Evolutionary conservation across 53 echinoderm and acorn worm genomes (phyloP), one percentile per base, ranked within the genome.

Genomic region (Holothuria leucospilota): DNA sequence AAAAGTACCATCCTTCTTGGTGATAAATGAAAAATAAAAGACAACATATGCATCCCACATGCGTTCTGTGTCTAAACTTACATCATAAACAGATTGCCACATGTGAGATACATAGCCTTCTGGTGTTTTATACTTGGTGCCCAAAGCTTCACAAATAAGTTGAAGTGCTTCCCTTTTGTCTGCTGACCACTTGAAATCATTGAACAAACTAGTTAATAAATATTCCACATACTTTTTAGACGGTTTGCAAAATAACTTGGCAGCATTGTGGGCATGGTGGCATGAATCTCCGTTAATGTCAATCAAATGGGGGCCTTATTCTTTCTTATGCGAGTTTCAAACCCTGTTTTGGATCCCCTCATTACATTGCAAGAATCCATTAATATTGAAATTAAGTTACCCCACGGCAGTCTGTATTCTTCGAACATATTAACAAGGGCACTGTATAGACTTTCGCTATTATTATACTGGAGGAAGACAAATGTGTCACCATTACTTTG

Each of bases 311-410:
- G 85, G 52, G 90, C 85, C 28, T 90, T 85, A 38, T 77, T 65
- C 20, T 53, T 13, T 38, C 85, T 42, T 0, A 90, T 90, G 4
- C 68, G 34, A 25, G 90, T 90, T 70, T 86, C 86, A 11, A 90
- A 41, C 1, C 90, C 90, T 14, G 20, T 62, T 40, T 90, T 90
- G 4, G 77, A 77, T 1, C 90, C 90, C 20, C 90, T 41, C 90
- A 90, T 90, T 4, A 90, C 90, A 85, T 85, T 85, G 15, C 85
- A 90, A 2, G 69, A 56, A 68, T 90, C 86, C 90, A 90, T 90
- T 23, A 90, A 51, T 20, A 85, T 85, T 29, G 85, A 85, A 10
- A 90, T 27, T 42, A 84, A 34, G 42, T 90, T 85, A 40, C 56
- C 46, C 85, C 68, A 90, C 14, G 90, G 90, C 10, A 85, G 16